Percentiles rank a stretch among this genome's conserved stretches.
Evolutionary conservation across 2,888 invertebrate species (phyloP).

Genomic region (Caenorhabditis zanzibari): DNA sequence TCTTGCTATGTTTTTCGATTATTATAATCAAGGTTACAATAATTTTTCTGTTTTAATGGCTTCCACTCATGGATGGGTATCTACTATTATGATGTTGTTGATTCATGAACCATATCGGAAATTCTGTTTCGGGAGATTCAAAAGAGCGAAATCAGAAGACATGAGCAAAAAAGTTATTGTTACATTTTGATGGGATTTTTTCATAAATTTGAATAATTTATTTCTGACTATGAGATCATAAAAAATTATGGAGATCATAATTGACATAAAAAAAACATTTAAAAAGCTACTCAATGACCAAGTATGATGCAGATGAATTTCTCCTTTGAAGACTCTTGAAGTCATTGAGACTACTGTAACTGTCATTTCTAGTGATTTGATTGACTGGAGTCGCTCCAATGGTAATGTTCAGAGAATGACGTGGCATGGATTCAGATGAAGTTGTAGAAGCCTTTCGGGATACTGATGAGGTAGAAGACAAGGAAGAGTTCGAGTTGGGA

Average conservation of each 20-base stretch:
- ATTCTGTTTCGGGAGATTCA: not conserved
- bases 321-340: constrained; percentile 25
- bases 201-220: no score
- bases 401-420: constrained; percentile 39
- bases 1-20: not conserved
- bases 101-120: not conserved
- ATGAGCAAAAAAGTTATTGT: no score
- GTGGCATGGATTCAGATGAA: constrained; percentile 20
- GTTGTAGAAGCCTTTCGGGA: constrained; percentile 15
- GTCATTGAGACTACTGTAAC: constrained; percentile 37
- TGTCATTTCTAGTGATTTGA: constrained; percentile 9
- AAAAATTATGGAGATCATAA: not conserved
- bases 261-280: not conserved
- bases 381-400: constrained; percentile 22
- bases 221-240: not conserved
- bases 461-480: constrained; percentile 14
- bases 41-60: not conserved
- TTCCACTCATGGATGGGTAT: not conserved
- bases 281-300: constrained; percentile 33
- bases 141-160: not conserved
- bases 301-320: constrained; percentile 28
- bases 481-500: constrained; percentile 15
- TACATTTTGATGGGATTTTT: no score
- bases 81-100: not conserved
- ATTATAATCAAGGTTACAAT: not conserved